Base-by-base conservation (phyloP, 1,140 invertebrate species). In the Drosophila sp. region DNA sequence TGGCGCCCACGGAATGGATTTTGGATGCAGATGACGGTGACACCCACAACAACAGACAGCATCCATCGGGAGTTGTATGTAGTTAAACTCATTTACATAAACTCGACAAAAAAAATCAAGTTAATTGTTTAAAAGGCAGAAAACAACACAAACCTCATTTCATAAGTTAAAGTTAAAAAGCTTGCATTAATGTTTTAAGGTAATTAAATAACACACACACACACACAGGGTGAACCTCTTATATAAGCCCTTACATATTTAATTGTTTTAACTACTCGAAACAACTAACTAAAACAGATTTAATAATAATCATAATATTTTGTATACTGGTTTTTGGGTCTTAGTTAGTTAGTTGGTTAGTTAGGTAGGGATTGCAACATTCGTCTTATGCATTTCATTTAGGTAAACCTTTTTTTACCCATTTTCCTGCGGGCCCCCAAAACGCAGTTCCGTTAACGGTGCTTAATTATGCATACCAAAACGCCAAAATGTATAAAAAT, bases 371-470 rank as follows among this genome's bases (percentile, higher is more conserved):
- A 76, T 76, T 76, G 58, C 72, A 63, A 76, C 72, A 63, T 44
- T 41, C 44, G 65, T 60, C 27, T 58, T 64, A 8, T 54, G 55
- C 61, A 55, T 61, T 66, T 70, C 47, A 58, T 76, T 67, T 44
- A 44, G 17, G 17, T 23, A 25, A 23, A 50, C 23, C 63, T 65
- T 70, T 69, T 86, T 80, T 82, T 79, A 76, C 78, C 67, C 67
- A 78, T 75, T 86, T 82, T 86, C 79, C 79, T 77, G 74, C 75
- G 75, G 73, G 73, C 41, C 44, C 60, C 38, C 72, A 65, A 76
- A 70, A 77, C 61, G 63, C 79, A 86, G 83, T 87, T 86, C 83
- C 83, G 83, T 86, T 86, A 86, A 86, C 83, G 79, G 83, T 79
- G 81, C 81, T 87, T 86, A 86, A 86, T 83, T 86, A 86, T 79